phyloP scores from a whole-genome alignment of 1,140 invertebrate genomes.

The Drosophila repleta region DNA sequence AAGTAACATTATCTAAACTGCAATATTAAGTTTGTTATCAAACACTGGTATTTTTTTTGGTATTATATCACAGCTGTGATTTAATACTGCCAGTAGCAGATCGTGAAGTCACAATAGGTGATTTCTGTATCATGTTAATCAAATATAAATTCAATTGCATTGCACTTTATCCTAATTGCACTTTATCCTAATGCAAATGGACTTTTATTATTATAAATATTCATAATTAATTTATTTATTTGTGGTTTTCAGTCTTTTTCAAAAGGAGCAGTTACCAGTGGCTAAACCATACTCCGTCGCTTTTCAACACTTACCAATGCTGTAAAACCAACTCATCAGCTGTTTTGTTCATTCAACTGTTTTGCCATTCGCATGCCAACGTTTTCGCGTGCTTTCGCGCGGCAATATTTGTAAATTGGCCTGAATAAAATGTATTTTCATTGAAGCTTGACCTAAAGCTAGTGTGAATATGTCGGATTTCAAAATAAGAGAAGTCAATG shows the following conservation, averaged over 20 bases:
- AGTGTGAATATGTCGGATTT: slow-evolving; percentile 45
- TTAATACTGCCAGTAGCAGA: background rate
- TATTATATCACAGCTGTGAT: background rate
- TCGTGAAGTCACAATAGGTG: background rate
- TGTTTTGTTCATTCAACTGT: background rate
- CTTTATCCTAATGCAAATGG: no score
- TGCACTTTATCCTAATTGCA: no score
- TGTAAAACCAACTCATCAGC: background rate
- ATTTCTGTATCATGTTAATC: background rate
- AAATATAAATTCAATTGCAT: no score
- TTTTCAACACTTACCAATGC: slow-evolving; percentile 34
- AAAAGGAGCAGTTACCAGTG: background rate
- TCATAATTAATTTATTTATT: background rate
- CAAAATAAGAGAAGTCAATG: slow-evolving; percentile 81
- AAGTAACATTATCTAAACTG: slow-evolving; percentile 32
- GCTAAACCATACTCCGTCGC: background rate
- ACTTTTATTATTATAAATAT: no score
- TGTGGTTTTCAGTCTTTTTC: background rate
- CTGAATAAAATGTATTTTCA: slow-evolving; percentile 13
- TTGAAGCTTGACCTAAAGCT: background rate
- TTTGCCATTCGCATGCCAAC: slow-evolving; percentile 36
- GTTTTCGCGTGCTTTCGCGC: slow-evolving; percentile 12
- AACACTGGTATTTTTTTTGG: slow-evolving; percentile 20
- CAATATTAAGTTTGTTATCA: slow-evolving; percentile 21
- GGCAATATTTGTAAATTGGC: slow-evolving; percentile 29